phyloP scores from a whole-genome alignment of 1,140 invertebrate genomes.

The Kradibia gibbosae region DNA sequence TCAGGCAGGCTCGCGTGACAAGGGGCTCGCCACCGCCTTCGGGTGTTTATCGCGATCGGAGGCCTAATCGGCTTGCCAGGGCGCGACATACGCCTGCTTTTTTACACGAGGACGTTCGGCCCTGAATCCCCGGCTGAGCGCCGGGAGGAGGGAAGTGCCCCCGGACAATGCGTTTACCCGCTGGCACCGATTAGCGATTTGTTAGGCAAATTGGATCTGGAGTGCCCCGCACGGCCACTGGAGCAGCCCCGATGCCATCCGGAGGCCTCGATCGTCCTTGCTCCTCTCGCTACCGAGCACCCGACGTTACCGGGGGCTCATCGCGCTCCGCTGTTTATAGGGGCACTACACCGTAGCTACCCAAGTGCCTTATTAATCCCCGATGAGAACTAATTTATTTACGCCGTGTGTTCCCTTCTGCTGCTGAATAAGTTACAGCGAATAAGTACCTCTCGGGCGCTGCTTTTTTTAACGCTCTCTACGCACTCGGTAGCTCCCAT shows the following conservation, averaged over 20 bases:
- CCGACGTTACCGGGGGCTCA: too few relatives aligned
- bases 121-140: not conserved
- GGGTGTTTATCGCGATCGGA: slow-evolving; percentile 29
- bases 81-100: slow-evolving; percentile 46
- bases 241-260: not conserved
- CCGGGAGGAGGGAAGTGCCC: slow-evolving; percentile 27
- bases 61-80: slow-evolving; percentile 38
- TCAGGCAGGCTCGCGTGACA: slow-evolving; percentile 1
- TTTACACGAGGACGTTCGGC: slow-evolving; percentile 45
- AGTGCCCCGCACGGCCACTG: slow-evolving; percentile 47
- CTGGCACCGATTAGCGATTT: slow-evolving; percentile 62
- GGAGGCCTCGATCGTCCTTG: too few relatives aligned
- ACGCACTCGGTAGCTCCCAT: too few relatives aligned
- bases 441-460: too few relatives aligned
- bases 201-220: slow-evolving; percentile 56
- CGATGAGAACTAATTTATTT: too few relatives aligned
- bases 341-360: too few relatives aligned
- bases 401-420: too few relatives aligned
- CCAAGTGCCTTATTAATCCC: too few relatives aligned
- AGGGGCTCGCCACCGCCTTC: not conserved
- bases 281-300: too few relatives aligned
- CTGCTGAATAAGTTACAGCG: too few relatives aligned
- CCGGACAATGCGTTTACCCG: slow-evolving; percentile 59
- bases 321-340: too few relatives aligned
- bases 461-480: too few relatives aligned